Base-by-base conservation (phyloP, 1,140 invertebrate species). In the Bombus terrestris region DNA sequence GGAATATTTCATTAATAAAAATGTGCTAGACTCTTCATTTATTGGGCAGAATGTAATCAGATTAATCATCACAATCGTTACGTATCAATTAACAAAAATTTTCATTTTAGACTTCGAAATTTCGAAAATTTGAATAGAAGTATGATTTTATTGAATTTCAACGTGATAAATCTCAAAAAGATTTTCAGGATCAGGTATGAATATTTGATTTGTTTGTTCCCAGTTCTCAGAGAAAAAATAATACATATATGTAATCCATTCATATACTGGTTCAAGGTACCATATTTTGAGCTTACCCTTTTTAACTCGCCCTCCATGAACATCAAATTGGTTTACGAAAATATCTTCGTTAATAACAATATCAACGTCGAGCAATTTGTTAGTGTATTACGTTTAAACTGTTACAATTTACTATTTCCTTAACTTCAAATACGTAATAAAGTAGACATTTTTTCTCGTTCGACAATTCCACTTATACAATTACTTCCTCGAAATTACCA, bases 141-240 rank as follows among this genome's bases (percentile, higher is more conserved):
- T 4, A 28, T 4, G 13, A 62, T n/a, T 62, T 62, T 12, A 62
- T n/a, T 62, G 12, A n/a, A 62, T n/a, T 13, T n/a, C 59, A 62
- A n/a, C 4, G 0, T 5, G 28, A n/a, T n/a, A n/a, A 62, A 4
- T 59, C 10, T n/a, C 3, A 12, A 59, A 59, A 28, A 59, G 32
- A 12, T 0, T 13, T 62, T 12, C 59, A n/a, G 3, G 0, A 28
- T 0, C 59, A n/a, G 4, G 0, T 59, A 28, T 2, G 12, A 62
- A 53, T 22, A 53, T 18, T 53, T 53, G 47, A 53, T 53, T 53
- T 53, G 5, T 18, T 53, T 53, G 18, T 62, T 62, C 4, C 0
- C 28, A 62, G 12, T 62, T 13, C 28, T 62, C 28, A n/a, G 59
- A 62, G 28, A 59, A 59, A 10, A 59, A 4, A 47, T 47, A 47